Evolutionary conservation across 2,113 vertebrate species (phyloP).

Genomic region (Prunella fulvescens): DNA sequence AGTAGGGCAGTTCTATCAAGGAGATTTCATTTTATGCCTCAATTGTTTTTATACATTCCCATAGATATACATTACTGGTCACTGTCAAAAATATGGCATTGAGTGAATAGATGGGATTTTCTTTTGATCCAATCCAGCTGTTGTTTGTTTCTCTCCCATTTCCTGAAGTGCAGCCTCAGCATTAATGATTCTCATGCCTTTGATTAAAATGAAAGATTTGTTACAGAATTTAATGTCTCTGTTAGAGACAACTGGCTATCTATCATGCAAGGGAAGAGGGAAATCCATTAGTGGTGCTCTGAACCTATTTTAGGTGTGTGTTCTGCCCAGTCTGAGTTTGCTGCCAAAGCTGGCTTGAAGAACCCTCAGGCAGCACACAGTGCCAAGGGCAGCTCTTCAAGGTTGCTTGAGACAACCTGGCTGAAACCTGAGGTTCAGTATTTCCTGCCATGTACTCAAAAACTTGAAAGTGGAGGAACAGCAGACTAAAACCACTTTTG

Average conservation of each 20-base stretch:
- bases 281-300: not conserved
- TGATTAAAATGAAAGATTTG: not conserved
- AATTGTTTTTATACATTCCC: not conserved
- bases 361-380: not conserved
- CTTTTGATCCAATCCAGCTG: not conserved
- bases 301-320: not conserved
- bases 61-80: not conserved
- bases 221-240: not conserved
- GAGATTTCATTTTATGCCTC: not conserved
- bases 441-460: not conserved
- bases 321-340: not conserved
- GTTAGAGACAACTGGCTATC: not conserved
- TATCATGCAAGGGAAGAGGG: not conserved
- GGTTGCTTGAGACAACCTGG: not conserved
- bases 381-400: not conserved
- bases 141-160: not conserved
- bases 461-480: not conserved
- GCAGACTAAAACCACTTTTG: not conserved
- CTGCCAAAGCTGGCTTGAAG: not conserved
- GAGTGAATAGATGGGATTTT: not conserved
- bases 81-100: not conserved
- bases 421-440: not conserved
- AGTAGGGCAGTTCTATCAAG: not conserved
- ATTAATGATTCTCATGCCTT: not conserved
- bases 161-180: not conserved